Base-by-base conservation (phyloP, 2,113 vertebrate genomes). In the Myiozetetes cayanensis region DNA sequence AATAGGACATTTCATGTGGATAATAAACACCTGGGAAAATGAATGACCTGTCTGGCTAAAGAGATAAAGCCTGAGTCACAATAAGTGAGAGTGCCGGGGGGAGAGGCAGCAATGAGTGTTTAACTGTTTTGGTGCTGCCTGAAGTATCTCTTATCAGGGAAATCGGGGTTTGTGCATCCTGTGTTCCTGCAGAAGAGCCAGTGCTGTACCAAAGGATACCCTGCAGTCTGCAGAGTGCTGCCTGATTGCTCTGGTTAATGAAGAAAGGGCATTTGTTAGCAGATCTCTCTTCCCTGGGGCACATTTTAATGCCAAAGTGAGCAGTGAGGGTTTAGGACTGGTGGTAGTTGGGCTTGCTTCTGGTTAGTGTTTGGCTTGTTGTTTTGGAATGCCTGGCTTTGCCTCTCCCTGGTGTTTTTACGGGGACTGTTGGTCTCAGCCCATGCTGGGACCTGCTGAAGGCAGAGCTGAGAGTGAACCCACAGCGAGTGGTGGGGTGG, bases 1-100 rank as follows among this genome's bases (percentile, higher is more conserved):
- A 93, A 93, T 76, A 92, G 87, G 87, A 78, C 59, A 41, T 90
- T 96, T 97, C 70, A 27, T 80, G 90, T 93, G 93, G 86, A 63
- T 95, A 91, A 93, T 96, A 95, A 97, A 87, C 74, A 96, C 56
- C 86, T 86, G 67, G 93, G 90, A 76, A 93, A 94, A 96, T 96
- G 93, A 96, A 95, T 90, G 93, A 56, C 86, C 65, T 95, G 77
- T 89, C 94, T 91, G 85, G 61, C 90, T 72, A 41, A 78, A 80
- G 81, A 89, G 90, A 80, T 92, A 93, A 95, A 62, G 31, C 77
- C 85, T 50, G 58, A 87, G 92, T 75, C 93, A 84, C 61, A 77
- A 5, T 43, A 93, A 77, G 50, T 17, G 87, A 44, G 88, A 91
- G 41, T 31, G 10, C 44, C 53, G 65, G 56, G 65, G 55, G 66